Conservation (phyloP, 2,888 invertebrate genomes). For the Phrixothrix hirtus region DNA sequence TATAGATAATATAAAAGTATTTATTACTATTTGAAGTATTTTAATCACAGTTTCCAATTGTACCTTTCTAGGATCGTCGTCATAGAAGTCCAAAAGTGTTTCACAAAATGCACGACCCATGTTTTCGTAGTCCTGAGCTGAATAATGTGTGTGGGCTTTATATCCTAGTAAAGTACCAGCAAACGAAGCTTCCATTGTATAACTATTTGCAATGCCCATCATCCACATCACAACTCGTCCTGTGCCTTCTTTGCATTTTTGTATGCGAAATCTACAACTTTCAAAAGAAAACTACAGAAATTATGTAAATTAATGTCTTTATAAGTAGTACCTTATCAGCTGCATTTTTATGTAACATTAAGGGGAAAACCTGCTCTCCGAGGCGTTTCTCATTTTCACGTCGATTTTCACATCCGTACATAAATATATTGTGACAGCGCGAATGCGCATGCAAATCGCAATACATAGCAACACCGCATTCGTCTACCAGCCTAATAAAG, state of each 20-base stretch:
- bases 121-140: slow-evolving; percentile 75
- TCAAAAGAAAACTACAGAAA: slow-evolving; percentile 83
- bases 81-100: slow-evolving; percentile 88
- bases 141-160: slow-evolving; percentile 82
- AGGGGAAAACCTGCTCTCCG: slow-evolving; percentile 90
- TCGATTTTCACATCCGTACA: slow-evolving; percentile 93
- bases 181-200: slow-evolving; percentile 94
- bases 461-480: slow-evolving; percentile 87
- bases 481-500: slow-evolving; percentile 87
- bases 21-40: too few relatives aligned
- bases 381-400: slow-evolving; percentile 77
- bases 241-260: slow-evolving; percentile 92
- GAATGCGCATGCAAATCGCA: slow-evolving; percentile 96
- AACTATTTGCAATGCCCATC: slow-evolving; percentile 92
- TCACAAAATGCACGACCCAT: slow-evolving; percentile 91
- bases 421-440: slow-evolving; percentile 91
- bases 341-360: slow-evolving; percentile 91
- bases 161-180: slow-evolving; percentile 86
- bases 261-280: slow-evolving; percentile 91
- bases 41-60: slow-evolving; percentile 20
- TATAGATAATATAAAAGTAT: too few relatives aligned
- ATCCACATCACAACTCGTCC: slow-evolving; percentile 95
- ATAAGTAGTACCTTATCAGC: slow-evolving; percentile 73
- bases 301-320: too few relatives aligned
- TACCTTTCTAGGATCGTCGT: slow-evolving; percentile 81